Evolutionary conservation across 2,888 invertebrate genomes (phyloP).

Genomic region (Macaria notata): DNA sequence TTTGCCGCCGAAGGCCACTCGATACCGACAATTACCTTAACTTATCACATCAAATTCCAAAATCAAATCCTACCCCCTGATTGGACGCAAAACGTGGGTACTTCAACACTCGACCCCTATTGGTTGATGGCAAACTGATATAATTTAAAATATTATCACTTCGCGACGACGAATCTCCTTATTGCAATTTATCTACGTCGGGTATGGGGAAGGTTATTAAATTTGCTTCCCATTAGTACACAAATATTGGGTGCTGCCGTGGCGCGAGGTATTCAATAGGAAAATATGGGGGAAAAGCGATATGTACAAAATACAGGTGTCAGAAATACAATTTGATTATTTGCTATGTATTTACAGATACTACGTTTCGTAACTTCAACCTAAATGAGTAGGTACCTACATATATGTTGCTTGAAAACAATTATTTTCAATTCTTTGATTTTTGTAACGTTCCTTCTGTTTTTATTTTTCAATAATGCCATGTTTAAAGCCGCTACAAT

Average conservation of each 20-base stretch:
- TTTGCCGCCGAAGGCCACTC: constrained; percentile 44
- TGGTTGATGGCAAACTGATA: constrained; percentile 69
- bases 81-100: constrained; percentile 50
- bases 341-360: too few relatives aligned
- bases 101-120: constrained; percentile 48
- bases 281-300: constrained; percentile 13
- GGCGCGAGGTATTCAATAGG: constrained; percentile 25
- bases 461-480: too few relatives aligned
- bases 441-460: too few relatives aligned
- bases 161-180: constrained; percentile 60
- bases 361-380: too few relatives aligned
- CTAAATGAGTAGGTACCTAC: too few relatives aligned
- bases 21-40: constrained; percentile 45
- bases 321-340: too few relatives aligned
- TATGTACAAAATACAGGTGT: background rate
- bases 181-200: constrained; percentile 75
- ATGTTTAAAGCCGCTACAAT: too few relatives aligned
- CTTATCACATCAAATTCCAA: constrained; percentile 59
- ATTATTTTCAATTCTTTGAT: too few relatives aligned
- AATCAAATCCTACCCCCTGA: constrained; percentile 56
- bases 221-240: constrained; percentile 70
- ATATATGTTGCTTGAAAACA: too few relatives aligned
- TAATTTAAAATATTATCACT: constrained; percentile 78
- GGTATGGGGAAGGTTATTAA: constrained; percentile 71
- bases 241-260: constrained; percentile 55